These are phyloP conservation scores for Siniperca undulata DNA, from an alignment of 2,797 vertebrate species.

Conservation along the genomic window DNA sequence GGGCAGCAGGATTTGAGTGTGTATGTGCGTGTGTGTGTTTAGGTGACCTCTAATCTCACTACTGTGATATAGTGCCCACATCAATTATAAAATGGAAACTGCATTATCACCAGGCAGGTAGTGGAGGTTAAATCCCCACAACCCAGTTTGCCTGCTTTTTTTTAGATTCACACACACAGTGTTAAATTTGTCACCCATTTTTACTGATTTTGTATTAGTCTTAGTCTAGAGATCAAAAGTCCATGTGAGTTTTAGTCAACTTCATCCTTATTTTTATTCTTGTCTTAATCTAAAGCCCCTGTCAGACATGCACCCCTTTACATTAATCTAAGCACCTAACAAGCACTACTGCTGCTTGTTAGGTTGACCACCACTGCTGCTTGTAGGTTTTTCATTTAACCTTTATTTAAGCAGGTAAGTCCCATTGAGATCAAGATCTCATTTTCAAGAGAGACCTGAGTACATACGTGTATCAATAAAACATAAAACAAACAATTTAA, in stretches of 20 bases:
- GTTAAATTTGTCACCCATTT: neutral
- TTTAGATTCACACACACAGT: neutral
- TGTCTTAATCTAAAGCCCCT: too few relatives aligned
- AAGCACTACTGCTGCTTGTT: too few relatives aligned
- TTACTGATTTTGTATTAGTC: neutral
- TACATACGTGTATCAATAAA: too few relatives aligned
- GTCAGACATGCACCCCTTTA: too few relatives aligned
- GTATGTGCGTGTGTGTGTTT: constrained; percentile 13
- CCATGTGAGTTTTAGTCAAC: neutral
- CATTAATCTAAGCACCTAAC: too few relatives aligned
- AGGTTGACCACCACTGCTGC: too few relatives aligned
- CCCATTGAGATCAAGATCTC: too few relatives aligned
- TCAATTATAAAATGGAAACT: constrained; percentile 12
- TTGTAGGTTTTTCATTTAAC: too few relatives aligned
- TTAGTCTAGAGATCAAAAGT: neutral
- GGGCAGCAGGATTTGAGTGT: constrained; percentile 46
- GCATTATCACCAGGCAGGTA: constrained; percentile 1
- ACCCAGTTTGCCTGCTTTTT: neutral
- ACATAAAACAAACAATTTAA: too few relatives aligned
- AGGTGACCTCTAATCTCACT: constrained; percentile 27
- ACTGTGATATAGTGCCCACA: constrained; percentile 1
- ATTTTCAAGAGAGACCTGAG: too few relatives aligned
- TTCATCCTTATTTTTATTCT: neutral
- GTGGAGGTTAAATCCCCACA: neutral
- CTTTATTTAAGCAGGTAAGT: too few relatives aligned